These are phyloP conservation scores for Drosophila picticornis DNA, from an alignment of 2,888 invertebrate genomes.

Conservation along the genomic window DNA sequence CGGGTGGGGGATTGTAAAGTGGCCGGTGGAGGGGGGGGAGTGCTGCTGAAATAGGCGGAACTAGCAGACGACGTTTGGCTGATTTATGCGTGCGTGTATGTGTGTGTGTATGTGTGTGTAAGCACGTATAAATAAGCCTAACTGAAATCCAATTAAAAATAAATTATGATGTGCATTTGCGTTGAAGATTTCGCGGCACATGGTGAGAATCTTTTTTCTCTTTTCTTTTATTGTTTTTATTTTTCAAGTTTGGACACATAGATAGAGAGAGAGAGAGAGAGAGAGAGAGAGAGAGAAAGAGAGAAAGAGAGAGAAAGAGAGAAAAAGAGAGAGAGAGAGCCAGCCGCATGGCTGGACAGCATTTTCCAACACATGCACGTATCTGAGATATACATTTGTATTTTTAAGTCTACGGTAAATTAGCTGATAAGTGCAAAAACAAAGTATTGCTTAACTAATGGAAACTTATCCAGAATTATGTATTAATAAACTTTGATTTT, in stretches of 20 bases:
- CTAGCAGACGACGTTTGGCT: slow-evolving; percentile 48
- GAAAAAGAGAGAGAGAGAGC: not conserved
- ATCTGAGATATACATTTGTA: slow-evolving; percentile 28
- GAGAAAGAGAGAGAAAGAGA: not conserved
- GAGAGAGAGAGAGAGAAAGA: not conserved
- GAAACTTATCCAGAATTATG: not conserved
- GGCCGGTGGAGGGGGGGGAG: not conserved
- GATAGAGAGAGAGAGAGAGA: not conserved
- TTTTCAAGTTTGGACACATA: slow-evolving; percentile 3
- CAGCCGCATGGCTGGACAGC: slow-evolving; percentile 37
- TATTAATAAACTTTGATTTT: slow-evolving; percentile 1
- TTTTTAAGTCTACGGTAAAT: slow-evolving; percentile 8
- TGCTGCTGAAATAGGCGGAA: slow-evolving; percentile 45
- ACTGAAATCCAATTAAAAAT: slow-evolving; percentile 74
- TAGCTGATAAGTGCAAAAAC: not conserved
- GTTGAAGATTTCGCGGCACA: slow-evolving; percentile 38
- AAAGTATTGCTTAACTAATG: not conserved
- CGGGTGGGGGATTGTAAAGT: not conserved
- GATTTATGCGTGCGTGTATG: slow-evolving; percentile 6
- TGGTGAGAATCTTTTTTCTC: slow-evolving; percentile 41
- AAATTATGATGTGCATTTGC: slow-evolving; percentile 71
- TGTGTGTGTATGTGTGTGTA: not conserved
- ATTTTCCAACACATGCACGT: slow-evolving; percentile 40
- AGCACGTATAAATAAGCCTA: slow-evolving; percentile 44
- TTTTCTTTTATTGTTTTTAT: slow-evolving; percentile 4